phyloP scores from a whole-genome alignment of 2,888 invertebrate species.

The Sphaeridia pumilis region DNA sequence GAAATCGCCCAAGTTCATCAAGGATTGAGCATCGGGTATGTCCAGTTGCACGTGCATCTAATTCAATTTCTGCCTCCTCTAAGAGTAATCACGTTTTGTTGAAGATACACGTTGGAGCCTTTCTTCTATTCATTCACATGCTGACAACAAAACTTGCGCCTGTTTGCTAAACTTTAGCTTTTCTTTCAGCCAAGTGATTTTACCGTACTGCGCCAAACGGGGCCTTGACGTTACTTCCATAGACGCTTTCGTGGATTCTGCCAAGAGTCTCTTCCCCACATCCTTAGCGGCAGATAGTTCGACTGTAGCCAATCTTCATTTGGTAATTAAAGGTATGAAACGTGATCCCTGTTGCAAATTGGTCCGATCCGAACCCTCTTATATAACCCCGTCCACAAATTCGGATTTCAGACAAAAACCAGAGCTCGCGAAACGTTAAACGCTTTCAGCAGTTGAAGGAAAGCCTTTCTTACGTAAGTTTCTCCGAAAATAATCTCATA shows the following conservation, averaged over 20 bases:
- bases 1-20: constrained; percentile 56
- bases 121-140: no score
- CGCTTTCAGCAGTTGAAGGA: no score
- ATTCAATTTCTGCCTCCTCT: no score
- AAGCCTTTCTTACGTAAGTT: no score
- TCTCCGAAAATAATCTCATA: no score
- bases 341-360: neutral
- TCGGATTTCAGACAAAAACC: neutral
- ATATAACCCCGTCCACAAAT: neutral
- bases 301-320: constrained; percentile 53
- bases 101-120: no score
- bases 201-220: constrained; percentile 52
- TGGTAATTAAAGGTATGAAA: constrained; percentile 50
- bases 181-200: constrained; percentile 51
- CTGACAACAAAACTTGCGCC: no score
- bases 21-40: constrained; percentile 54
- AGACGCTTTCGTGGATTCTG: constrained; percentile 53
- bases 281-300: constrained; percentile 50
- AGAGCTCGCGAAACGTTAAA: neutral
- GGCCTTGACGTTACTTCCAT: constrained; percentile 52
- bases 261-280: constrained; percentile 51
- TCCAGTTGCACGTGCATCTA: no score
- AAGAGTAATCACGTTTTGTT: no score
- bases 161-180: no score
- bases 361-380: no score